Base-by-base conservation (phyloP, 2,113 vertebrate species). In the Pseudopipra pipra region DNA sequence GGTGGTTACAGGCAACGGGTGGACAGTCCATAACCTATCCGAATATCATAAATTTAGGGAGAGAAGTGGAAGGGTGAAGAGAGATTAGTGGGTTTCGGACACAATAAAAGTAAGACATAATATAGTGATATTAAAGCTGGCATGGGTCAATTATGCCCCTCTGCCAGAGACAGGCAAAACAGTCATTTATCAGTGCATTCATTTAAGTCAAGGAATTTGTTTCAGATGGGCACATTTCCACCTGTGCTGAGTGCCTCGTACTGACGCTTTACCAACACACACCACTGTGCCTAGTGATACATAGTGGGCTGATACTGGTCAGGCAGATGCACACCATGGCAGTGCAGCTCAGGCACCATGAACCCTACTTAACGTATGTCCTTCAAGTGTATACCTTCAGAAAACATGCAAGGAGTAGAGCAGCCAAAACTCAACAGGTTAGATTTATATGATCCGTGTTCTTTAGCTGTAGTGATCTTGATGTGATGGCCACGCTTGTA, bases 361-460 rank as follows among this genome's bases (percentile, higher is more conserved):
- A 54, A 46, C 43, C 70, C 28, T 22, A 3, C 63, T 78, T 25
- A 37, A 67, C 56, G 22, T 21, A 24, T 8, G 4, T 43, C 43
- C 37, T 52, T 73, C 49, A 31, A 31, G 6, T 2, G 22, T 43
- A 23, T 18, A 14, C 24, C 59, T 43, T 71, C 39, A 67, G 49
- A 86, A 89, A 88, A 71, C 9, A 1, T 12, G 17, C 66, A 43
- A 41, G 61, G 44, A 66, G 6, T 2, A 75, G 1, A 71, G 30
- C 1, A 72, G 44, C 3, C 22, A 8, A 46, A 92, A 31, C 1
- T 15, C 0, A 0, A 28, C 19, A 22, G 35, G 23, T 8, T 3
- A 5, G 10, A 20, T 49, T 46, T 72, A 2, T 44, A 4, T 2
- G 41, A 37, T 12, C 51, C 10, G 1, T 1, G 8, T 30, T 62